Conservation (phyloP, 2,113 vertebrate species). For the Lophochroa leadbeateri region DNA sequence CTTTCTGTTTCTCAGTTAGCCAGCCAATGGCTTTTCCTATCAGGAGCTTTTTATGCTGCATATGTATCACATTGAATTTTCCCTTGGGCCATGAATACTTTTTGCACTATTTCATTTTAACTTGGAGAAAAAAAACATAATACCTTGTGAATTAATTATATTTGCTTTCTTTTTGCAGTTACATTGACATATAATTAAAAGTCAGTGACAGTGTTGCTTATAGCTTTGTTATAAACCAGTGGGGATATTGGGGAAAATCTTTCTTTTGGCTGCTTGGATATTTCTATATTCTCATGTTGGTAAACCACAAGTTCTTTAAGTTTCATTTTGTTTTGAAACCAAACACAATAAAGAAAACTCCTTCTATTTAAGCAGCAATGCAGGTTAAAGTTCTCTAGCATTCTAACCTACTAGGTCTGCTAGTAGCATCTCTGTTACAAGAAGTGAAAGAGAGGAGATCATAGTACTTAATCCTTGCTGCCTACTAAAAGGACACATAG, state of each 20-base stretch:
- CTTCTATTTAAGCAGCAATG: not conserved
- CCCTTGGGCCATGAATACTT: not conserved
- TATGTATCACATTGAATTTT: not conserved
- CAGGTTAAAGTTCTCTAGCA: not conserved
- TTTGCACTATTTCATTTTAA: not conserved
- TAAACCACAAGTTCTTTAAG: not conserved
- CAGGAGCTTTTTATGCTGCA: not conserved
- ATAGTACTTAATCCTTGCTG: not conserved
- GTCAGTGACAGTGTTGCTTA: not conserved
- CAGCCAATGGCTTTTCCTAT: not conserved
- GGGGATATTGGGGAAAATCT: not conserved
- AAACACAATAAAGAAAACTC: not conserved
- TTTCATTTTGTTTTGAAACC: not conserved
- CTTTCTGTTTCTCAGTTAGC: not conserved
- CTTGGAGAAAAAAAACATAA: not conserved
- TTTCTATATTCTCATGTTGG: not conserved
- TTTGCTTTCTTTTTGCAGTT: not conserved
- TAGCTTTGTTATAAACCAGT: not conserved
- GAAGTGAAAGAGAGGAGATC: not conserved
- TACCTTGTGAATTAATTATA: not conserved
- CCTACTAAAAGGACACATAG: not conserved
- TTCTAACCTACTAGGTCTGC: not conserved
- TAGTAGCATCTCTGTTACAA: fast-evolving
- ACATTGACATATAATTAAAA: not conserved
- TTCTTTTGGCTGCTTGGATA: not conserved